A percentile compares a stretch with the other conserved stretches of the same genome.
phyloP scores from a whole-genome alignment of 2,113 vertebrate species.

The Danionella cerebrum region DNA sequence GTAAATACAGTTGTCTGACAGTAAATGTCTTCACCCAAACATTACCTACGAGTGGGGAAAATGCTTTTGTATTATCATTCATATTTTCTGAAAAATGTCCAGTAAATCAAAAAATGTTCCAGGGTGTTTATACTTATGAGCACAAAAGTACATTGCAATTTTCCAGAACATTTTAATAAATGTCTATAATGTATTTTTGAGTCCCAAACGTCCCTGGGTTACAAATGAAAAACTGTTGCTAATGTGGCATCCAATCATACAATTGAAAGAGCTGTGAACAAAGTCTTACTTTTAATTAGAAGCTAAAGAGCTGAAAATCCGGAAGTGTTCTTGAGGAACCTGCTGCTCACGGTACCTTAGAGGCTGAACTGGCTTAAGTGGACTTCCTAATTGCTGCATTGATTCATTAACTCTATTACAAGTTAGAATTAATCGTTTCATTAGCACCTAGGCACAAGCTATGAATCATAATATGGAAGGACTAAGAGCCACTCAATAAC shows the following conservation, averaged over 20 bases:
- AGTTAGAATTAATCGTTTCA: slow-evolving; percentile 63
- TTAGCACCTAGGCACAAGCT: slow-evolving; percentile 48
- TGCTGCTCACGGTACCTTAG: slow-evolving; percentile 31
- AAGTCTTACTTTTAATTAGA: background rate
- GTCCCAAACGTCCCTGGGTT: background rate
- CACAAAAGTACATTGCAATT: too few relatives aligned
- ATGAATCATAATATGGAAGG: slow-evolving; percentile 57
- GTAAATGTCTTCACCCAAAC: too few relatives aligned
- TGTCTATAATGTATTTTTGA: too few relatives aligned
- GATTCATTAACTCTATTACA: slow-evolving; percentile 59
- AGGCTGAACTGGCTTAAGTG: slow-evolving; percentile 37
- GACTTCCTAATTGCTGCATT: slow-evolving; percentile 52
- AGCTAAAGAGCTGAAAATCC: background rate
- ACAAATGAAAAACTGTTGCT: background rate
- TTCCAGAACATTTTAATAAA: too few relatives aligned
- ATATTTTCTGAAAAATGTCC: too few relatives aligned
- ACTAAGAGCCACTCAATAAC: slow-evolving; percentile 35
- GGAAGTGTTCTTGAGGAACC: background rate
- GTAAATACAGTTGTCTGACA: too few relatives aligned
- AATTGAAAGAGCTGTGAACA: background rate
- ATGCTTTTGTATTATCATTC: too few relatives aligned
- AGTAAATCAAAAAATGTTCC: too few relatives aligned
- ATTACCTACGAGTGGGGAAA: too few relatives aligned
- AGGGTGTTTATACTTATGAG: too few relatives aligned
- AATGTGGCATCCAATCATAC: background rate